Conservation (phyloP, 2,888 invertebrate genomes). For the Tenthredo distinguenda region DNA sequence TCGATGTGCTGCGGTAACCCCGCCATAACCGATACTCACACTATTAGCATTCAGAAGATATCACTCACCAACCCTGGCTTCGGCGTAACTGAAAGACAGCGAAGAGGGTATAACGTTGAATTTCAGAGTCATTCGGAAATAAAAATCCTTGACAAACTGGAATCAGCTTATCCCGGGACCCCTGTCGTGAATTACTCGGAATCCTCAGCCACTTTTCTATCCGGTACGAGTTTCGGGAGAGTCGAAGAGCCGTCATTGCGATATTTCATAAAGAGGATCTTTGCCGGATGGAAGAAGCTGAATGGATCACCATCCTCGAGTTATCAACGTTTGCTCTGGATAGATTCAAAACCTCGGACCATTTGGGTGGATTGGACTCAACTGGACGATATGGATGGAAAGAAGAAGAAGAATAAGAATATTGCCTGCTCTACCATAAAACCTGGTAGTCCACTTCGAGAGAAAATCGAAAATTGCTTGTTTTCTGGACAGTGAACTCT, state of each 20-base stretch:
- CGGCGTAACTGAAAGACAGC: not conserved
- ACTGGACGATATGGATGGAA: not conserved
- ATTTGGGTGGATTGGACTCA: not conserved
- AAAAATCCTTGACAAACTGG: not conserved
- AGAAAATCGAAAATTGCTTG: not conserved
- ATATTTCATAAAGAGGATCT: slow-evolving; percentile 20
- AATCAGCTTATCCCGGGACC: not conserved
- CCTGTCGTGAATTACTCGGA: not conserved
- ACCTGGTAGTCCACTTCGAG: not conserved
- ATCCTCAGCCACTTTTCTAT: not conserved
- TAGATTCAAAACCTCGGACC: not conserved
- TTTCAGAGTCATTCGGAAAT: not conserved
- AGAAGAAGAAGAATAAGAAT: too few species aligned
- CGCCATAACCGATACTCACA: not conserved
- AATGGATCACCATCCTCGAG: not conserved
- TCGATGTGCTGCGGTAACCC: not conserved
- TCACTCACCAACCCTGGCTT: not conserved
- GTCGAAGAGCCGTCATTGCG: not conserved
- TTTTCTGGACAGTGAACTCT: not conserved
- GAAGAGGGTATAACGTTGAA: not conserved
- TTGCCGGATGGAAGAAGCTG: not conserved
- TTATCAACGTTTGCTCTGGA: not conserved
- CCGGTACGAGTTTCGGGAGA: not conserved
- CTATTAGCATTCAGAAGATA: not conserved
- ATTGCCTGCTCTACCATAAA: not conserved